phyloP scores from a whole-genome alignment of 2,888 invertebrate genomes.

The Microctonus aethiopoides region DNA sequence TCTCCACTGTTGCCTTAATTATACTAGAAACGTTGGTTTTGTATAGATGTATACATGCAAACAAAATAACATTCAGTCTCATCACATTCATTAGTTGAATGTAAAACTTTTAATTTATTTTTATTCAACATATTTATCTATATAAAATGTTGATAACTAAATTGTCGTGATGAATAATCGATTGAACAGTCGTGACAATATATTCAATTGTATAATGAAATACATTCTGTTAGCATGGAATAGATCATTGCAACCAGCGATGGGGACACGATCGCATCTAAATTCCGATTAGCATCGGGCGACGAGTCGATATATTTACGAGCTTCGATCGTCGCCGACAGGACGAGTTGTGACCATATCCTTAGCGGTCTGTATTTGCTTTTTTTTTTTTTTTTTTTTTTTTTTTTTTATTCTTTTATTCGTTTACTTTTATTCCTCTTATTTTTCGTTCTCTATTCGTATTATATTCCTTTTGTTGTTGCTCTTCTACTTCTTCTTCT shows the following conservation, averaged over 20 bases:
- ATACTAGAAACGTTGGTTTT: constrained; percentile 44
- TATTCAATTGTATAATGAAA: constrained; percentile 9
- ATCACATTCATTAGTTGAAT: no score
- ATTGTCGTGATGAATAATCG: background rate
- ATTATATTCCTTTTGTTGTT: no score
- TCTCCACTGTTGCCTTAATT: constrained; percentile 54
- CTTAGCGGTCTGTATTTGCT: constrained; percentile 24
- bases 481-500: constrained; percentile 24
- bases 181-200: constrained; percentile 1
- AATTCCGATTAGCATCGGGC: constrained; percentile 61
- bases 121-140: background rate
- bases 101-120: no score
- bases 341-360: constrained; percentile 35
- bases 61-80: no score
- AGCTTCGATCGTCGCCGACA: constrained; percentile 46
- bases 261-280: constrained; percentile 51
- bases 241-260: constrained; percentile 6
- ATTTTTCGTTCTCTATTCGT: no score
- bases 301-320: constrained; percentile 53
- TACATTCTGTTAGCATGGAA: constrained; percentile 46
- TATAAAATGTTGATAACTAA: background rate
- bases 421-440: background rate
- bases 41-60: background rate
- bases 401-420: constrained; percentile 3
- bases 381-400: background rate